Conservation (phyloP, 1,140 invertebrate species). For the Chlorops oryzae region DNA sequence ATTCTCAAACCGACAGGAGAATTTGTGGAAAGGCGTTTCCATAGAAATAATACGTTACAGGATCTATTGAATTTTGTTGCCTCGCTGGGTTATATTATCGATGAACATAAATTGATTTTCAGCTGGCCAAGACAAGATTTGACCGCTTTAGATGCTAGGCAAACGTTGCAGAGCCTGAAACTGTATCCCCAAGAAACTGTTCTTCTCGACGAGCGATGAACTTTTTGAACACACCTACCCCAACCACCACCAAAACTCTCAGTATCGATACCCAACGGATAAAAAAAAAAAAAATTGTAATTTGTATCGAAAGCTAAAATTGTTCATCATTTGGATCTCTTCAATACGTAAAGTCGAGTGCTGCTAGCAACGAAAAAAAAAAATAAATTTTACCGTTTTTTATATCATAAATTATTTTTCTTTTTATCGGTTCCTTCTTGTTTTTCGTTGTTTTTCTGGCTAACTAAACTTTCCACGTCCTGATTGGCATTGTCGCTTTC, state of each 20-base stretch:
- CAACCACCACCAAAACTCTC: neutral
- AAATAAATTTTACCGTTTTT: too few species aligned
- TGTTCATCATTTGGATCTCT: neutral
- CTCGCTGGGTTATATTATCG: slow-evolving; percentile 76
- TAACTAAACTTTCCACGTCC: too few species aligned
- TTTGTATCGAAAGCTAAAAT: neutral
- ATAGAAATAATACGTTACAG: slow-evolving; percentile 60
- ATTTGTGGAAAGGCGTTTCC: slow-evolving; percentile 69
- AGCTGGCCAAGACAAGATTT: slow-evolving; percentile 89
- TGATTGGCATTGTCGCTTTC: too few species aligned
- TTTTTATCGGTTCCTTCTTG: too few species aligned
- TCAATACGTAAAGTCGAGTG: too few species aligned
- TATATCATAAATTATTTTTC: too few species aligned
- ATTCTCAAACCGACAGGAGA: slow-evolving; percentile 71
- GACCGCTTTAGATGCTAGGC: slow-evolving; percentile 66
- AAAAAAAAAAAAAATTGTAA: neutral
- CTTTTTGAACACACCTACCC: slow-evolving; percentile 7
- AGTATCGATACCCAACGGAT: neutral
- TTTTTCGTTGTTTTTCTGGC: too few species aligned
- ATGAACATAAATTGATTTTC: slow-evolving; percentile 85
- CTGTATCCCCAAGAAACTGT: slow-evolving; percentile 88
- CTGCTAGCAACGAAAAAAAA: too few species aligned
- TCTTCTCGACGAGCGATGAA: slow-evolving; percentile 84
- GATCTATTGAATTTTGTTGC: slow-evolving; percentile 78
- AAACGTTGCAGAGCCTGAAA: slow-evolving; percentile 74